Base-by-base conservation (phyloP, 2,113 vertebrate species). In the Lipophrys pholis region DNA sequence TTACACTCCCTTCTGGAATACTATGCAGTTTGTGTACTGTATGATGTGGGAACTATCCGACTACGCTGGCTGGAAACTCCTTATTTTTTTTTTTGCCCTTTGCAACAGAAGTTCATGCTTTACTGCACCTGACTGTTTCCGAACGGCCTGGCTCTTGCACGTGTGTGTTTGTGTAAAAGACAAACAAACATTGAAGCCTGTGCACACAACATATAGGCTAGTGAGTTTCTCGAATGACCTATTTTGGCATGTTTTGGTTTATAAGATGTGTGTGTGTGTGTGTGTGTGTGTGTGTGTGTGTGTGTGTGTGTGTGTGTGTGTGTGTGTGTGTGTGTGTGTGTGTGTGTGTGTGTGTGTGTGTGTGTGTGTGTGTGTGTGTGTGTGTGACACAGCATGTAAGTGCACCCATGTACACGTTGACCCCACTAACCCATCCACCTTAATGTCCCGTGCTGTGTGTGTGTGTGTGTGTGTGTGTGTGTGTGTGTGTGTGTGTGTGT, bases 71-170 rank as follows among this genome's bases (percentile, higher is more conserved):
- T 91, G 89, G 90, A 93, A 90, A 93, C 85, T 90, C 21, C 21
- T 30, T 30, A 2, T 30, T 30, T 30, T 30, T 87, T 69, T 66
- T 81, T 66, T 81, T 91, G 78, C 89, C 84, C 83, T 89, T 89
- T 85, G 87, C 91, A 91, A 63, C 82, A 76, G 73, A 64, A 73
- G 78, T 75, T 81, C 80, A 86, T 35, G 84, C 89, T 90, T 89
- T 88, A 82, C 86, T 91, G 88, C 91, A 93, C 90, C 90, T 94
- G 91, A 94, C 92, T 91, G 65, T 93, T 94, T 94, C 93, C 93
- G 93, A 90, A 61, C 82, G 64, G 69, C 48, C 81, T 70, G 35
- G 61, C 72, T 84, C 63, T 54, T 48, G 43, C 68, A 50, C 60
- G 51, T 52, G 67, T 66, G 54, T 76, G 55, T 61, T 54, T 45